A percentile compares a stretch with the other conserved stretches of the same genome.
Evolutionary conservation across 1,140 invertebrate species (phyloP).

Genomic region (Drosophila ohnishii): DNA sequence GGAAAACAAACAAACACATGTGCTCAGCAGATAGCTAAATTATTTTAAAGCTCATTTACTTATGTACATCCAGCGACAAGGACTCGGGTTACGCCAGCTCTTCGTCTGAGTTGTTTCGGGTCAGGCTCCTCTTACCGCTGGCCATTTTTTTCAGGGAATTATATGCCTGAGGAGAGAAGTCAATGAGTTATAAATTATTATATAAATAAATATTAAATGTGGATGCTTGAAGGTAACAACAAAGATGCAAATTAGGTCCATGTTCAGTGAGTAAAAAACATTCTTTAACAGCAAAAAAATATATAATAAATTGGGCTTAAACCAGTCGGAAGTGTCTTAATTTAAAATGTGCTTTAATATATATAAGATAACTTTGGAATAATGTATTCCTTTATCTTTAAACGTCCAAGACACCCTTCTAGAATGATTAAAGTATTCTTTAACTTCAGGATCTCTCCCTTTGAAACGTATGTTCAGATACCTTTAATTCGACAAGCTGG

Average conservation of each 20-base stretch:
- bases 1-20: conserved; percentile 41
- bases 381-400: not conserved
- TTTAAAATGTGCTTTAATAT: too few relatives aligned
- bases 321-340: too few relatives aligned
- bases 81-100: conserved; percentile 28
- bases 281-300: not conserved
- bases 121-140: conserved; percentile 1
- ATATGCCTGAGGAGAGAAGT: conserved; percentile 20
- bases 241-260: conserved; percentile 1
- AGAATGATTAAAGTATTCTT: not conserved
- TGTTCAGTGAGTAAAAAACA: not conserved
- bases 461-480: not conserved
- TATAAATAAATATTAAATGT: conserved; percentile 7
- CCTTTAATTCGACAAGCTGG: conserved; percentile 14
- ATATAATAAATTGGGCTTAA: not conserved
- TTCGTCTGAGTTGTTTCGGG: conserved; percentile 2
- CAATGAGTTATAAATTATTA: conserved; percentile 11
- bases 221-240: not conserved
- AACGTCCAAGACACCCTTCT: not conserved
- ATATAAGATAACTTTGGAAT: too few relatives aligned
- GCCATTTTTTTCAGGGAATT: conserved; percentile 24
- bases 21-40: conserved; percentile 48
- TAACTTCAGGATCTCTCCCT: not conserved
- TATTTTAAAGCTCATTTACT: conserved; percentile 51
- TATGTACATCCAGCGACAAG: conserved; percentile 38